A percentile compares a stretch with the other conserved stretches of the same genome.
Evolutionary conservation across 2,888 invertebrate species (phyloP).

Genomic region (Brachypterus glaber): DNA sequence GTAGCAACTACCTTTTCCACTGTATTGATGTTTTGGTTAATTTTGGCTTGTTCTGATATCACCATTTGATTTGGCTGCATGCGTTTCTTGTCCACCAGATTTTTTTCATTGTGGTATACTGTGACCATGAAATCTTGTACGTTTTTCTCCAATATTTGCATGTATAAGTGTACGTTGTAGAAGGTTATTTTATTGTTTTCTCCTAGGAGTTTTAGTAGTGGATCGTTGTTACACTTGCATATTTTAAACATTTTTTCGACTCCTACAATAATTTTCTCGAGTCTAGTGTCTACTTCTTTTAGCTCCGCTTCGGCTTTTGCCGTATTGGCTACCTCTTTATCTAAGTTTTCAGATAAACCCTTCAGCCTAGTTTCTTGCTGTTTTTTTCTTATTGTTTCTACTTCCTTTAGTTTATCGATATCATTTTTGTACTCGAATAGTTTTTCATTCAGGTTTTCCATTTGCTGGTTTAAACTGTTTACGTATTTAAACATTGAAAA

Average conservation of each 20-base stretch:
- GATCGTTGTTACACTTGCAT: slow-evolving; percentile 63
- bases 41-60: slow-evolving; percentile 35
- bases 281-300: slow-evolving; percentile 30
- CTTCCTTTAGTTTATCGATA: slow-evolving; percentile 56
- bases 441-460: slow-evolving; percentile 62
- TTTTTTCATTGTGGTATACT: slow-evolving; percentile 38
- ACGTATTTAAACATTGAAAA: slow-evolving; percentile 87
- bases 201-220: slow-evolving; percentile 59
- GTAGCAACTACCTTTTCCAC: slow-evolving; percentile 38
- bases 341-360: slow-evolving; percentile 43
- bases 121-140: slow-evolving; percentile 56
- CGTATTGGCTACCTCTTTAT: slow-evolving; percentile 30
- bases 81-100: slow-evolving; percentile 24
- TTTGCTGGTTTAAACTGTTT: slow-evolving; percentile 77
- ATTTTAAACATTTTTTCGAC: slow-evolving; percentile 50
- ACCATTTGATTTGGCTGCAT: slow-evolving; percentile 33
- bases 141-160: slow-evolving; percentile 72
- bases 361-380: slow-evolving; percentile 54
- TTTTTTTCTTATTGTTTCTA: slow-evolving; percentile 47
- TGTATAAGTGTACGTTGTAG: slow-evolving; percentile 70
- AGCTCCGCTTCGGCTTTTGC: slow-evolving; percentile 21
- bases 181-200: slow-evolving; percentile 53
- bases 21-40: slow-evolving; percentile 31
- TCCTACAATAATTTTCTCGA: slow-evolving; percentile 40
- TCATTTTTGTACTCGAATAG: slow-evolving; percentile 53